Evolutionary conservation across 2,113 vertebrate species (phyloP).

Genomic region (Zingel zingel): DNA sequence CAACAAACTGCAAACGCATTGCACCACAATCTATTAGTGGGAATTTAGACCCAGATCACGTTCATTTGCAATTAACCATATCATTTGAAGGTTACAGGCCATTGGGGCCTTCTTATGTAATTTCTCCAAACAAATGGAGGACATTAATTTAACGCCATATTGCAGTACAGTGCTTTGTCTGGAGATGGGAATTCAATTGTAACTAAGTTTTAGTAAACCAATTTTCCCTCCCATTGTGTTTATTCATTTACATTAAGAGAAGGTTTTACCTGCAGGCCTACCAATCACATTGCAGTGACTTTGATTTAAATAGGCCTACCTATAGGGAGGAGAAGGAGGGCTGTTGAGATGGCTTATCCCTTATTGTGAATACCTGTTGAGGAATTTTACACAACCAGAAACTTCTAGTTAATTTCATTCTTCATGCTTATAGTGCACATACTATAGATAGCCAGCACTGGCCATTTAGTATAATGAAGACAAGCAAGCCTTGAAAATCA

Average conservation of each 20-base stretch:
- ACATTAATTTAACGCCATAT: conserved; percentile 55
- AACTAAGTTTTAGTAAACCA: conserved; percentile 60
- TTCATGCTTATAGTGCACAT: not conserved
- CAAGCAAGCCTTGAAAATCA: not conserved
- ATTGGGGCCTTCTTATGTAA: conserved; percentile 20
- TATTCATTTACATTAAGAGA: not conserved
- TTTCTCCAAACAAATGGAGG: conserved; percentile 59
- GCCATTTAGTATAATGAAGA: not conserved
- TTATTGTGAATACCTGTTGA: not conserved
- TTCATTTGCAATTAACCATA: conserved; percentile 56
- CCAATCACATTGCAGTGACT: conserved; percentile 8
- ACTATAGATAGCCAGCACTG: not conserved
- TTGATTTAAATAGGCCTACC: conserved; percentile 1
- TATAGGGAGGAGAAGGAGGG: not conserved
- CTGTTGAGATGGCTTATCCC: not conserved
- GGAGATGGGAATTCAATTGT: conserved; percentile 64
- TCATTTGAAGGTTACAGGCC: conserved; percentile 53
- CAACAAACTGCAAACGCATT: conserved; percentile 11
- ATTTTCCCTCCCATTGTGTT: conserved; percentile 10
- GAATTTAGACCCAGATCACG: conserved; percentile 43
- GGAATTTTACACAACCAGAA: not conserved
- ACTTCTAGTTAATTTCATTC: not conserved
- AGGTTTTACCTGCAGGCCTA: conserved; percentile 6
- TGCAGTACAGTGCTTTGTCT: conserved; percentile 38
- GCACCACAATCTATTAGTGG: conserved; percentile 17